Evolutionary conservation across 2,888 invertebrate genomes (phyloP).

Genomic region (Taenaris catops): DNA sequence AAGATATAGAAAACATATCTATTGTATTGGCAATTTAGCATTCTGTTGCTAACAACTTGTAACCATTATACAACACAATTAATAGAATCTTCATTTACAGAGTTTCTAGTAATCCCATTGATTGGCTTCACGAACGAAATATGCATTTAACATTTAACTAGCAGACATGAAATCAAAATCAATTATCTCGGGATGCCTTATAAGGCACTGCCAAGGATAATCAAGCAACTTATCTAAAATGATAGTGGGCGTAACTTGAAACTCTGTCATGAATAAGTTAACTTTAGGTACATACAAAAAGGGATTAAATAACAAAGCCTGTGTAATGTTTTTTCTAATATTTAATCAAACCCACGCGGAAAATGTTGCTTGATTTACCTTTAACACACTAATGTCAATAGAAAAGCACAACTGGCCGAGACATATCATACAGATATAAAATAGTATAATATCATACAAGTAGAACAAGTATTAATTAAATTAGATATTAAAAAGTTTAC

Average conservation of each 20-base stretch:
- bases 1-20: no score
- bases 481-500: no score
- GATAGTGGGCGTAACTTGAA: conserved; percentile 51
- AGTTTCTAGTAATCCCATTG: conserved; percentile 44
- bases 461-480: no score
- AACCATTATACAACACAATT: no score
- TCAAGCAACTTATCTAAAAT: conserved; percentile 63
- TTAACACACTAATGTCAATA: conserved; percentile 21
- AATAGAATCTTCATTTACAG: conserved; percentile 39
- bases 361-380: conserved; percentile 74
- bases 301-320: conserved; percentile 59
- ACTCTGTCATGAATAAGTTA: conserved; percentile 47
- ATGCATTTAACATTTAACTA: conserved; percentile 21
- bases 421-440: no score
- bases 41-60: no score
- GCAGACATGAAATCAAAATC: conserved; percentile 12
- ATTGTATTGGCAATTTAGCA: no score
- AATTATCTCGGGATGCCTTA: conserved; percentile 20
- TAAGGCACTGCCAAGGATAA: conserved; percentile 49
- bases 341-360: conserved; percentile 70
- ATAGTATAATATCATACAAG: no score
- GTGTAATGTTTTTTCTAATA: conserved; percentile 35
- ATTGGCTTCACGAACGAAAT: conserved; percentile 9
- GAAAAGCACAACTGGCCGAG: no score
- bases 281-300: conserved; percentile 24